A percentile compares a stretch with the other conserved stretches of the same genome.
These are phyloP conservation scores for Decapterus maruadsi DNA, from an alignment of 2,797 vertebrate species.

Conservation along the genomic window DNA sequence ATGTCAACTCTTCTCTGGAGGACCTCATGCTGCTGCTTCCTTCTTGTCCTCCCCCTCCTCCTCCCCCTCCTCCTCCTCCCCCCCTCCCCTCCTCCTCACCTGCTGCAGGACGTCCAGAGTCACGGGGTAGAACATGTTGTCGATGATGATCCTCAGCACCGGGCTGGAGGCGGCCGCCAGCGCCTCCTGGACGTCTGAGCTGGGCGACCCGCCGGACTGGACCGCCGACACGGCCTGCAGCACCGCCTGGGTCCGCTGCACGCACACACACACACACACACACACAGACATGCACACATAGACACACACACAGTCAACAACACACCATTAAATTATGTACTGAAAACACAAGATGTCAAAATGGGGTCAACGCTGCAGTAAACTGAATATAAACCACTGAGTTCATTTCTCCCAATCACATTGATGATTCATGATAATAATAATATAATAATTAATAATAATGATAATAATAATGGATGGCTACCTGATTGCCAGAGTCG, in stretches of 20 bases:
- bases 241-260: slow-evolving; percentile 92
- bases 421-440: no score
- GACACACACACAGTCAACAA: slow-evolving; percentile 23
- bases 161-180: slow-evolving; percentile 93
- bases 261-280: slow-evolving; percentile 38
- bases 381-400: no score
- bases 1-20: neutral
- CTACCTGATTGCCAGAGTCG: slow-evolving; percentile 94
- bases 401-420: neutral
- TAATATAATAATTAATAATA: no score
- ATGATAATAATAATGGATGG: neutral
- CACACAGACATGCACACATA: slow-evolving; percentile 46
- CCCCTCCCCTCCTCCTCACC: slow-evolving; percentile 82
- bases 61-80: no score
- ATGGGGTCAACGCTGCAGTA: no score
- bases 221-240: slow-evolving; percentile 93
- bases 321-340: no score
- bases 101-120: slow-evolving; percentile 98
- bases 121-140: slow-evolving; percentile 99
- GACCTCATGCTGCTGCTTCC: no score
- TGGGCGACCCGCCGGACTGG: slow-evolving; percentile 91
- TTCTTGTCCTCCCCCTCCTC: no score
- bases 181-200: slow-evolving; percentile 91
- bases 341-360: no score
- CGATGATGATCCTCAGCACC: slow-evolving; percentile 97